Percentiles rank a stretch among this genome's conserved stretches.
Conservation (phyloP, 2,113 vertebrate genomes). For the Crotalus horridus region DNA sequence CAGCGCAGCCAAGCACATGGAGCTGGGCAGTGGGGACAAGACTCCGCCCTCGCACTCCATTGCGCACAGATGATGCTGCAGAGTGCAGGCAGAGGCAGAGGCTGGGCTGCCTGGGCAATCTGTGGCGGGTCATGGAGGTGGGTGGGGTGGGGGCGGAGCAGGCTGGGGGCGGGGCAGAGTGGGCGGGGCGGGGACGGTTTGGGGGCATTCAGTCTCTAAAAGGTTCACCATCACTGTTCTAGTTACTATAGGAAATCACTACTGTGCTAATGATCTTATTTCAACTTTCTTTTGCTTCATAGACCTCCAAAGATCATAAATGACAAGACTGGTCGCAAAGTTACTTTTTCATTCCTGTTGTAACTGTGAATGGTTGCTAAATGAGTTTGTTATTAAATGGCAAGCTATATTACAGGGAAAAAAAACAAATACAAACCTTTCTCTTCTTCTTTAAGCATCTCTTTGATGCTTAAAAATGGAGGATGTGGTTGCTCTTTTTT, state of each 20-base stretch:
- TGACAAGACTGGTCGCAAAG: neutral
- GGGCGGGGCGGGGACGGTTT: too few relatives aligned
- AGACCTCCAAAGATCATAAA: neutral
- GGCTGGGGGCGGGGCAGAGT: too few relatives aligned
- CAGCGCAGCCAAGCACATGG: too few relatives aligned
- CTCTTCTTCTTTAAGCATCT: neutral
- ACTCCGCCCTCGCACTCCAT: too few relatives aligned
- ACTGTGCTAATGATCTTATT: neutral
- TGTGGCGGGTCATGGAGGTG: too few relatives aligned
- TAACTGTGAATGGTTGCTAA: neutral
- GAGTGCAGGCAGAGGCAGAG: too few relatives aligned
- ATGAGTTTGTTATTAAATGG: neutral
- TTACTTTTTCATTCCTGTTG: neutral
- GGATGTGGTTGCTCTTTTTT: neutral
- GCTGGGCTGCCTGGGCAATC: too few relatives aligned
- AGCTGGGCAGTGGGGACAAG: too few relatives aligned
- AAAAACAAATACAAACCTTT: neutral
- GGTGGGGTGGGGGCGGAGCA: too few relatives aligned
- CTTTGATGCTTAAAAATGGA: neutral
- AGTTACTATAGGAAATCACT: neutral
- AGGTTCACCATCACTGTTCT: too few relatives aligned
- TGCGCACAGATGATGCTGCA: too few relatives aligned
- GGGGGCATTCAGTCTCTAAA: too few relatives aligned
- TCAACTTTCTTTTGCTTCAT: neutral
- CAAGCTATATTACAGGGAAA: neutral